Conservation (phyloP, 2,888 invertebrate species). For the Synergus gifuensis region DNA sequence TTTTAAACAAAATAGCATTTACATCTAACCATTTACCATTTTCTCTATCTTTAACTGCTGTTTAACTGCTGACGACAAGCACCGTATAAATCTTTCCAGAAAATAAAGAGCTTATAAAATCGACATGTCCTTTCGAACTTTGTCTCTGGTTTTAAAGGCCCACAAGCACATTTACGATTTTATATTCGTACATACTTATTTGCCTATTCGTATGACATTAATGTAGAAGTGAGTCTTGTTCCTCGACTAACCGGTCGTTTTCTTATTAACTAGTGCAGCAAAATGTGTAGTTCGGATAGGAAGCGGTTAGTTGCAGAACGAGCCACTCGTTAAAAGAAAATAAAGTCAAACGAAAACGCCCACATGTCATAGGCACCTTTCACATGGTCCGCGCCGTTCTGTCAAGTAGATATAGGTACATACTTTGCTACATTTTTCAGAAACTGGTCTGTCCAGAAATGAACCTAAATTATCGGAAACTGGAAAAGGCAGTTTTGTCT, state of each 20-base stretch:
- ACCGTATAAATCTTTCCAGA: not conserved
- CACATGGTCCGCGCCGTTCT: slow-evolving; percentile 48
- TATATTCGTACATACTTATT: slow-evolving; percentile 24
- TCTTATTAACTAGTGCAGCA: slow-evolving; percentile 35
- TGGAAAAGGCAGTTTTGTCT: slow-evolving; percentile 24
- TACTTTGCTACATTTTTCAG: slow-evolving; percentile 19
- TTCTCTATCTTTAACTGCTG: slow-evolving; percentile 20
- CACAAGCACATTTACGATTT: slow-evolving; percentile 33
- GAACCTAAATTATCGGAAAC: slow-evolving; percentile 27
- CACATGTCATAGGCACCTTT: slow-evolving; percentile 56
- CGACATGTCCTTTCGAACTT: slow-evolving; percentile 31
- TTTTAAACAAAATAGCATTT: not conserved
- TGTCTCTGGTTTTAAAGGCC: slow-evolving; percentile 21
- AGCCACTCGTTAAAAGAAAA: slow-evolving; percentile 46
- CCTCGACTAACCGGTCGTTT: slow-evolving; percentile 27
- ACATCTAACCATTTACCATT: slow-evolving; percentile 15
- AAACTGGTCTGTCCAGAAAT: not conserved
- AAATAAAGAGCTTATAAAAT: slow-evolving; percentile 22
- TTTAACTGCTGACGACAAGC: slow-evolving; percentile 15
- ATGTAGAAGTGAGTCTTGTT: slow-evolving; percentile 12
- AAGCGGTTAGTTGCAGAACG: slow-evolving; percentile 35
- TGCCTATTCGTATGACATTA: slow-evolving; percentile 31
- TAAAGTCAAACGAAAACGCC: slow-evolving; percentile 55
- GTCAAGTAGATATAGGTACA: slow-evolving; percentile 8
- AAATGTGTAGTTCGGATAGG: slow-evolving; percentile 33